These are phyloP conservation scores for Ectemnius continuus DNA, from an alignment of 2,888 invertebrate species.

Conservation along the genomic window DNA sequence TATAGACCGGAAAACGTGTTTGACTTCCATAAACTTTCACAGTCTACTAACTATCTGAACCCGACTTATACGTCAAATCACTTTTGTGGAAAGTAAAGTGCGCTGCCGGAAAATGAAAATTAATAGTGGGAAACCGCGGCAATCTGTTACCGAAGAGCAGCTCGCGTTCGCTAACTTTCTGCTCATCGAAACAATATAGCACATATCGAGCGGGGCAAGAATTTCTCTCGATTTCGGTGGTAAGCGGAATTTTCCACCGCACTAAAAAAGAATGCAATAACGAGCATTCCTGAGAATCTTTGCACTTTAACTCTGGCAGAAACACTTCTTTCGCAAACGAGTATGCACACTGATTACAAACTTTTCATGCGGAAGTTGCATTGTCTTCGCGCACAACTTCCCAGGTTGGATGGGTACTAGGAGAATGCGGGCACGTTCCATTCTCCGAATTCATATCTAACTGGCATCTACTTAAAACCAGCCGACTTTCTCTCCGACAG, in stretches of 20 bases:
- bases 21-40: too few relatives aligned
- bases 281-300: constrained; percentile 40
- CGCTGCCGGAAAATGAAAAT: background rate
- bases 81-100: too few relatives aligned
- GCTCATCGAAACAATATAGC: background rate
- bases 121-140: background rate
- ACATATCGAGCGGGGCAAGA: constrained; percentile 7
- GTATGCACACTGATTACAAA: constrained; percentile 47
- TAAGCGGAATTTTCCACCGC: constrained; percentile 3
- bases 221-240: constrained; percentile 17
- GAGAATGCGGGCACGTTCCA: constrained; percentile 17
- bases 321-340: constrained; percentile 43
- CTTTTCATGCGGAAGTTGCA: constrained; percentile 38
- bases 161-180: background rate
- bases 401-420: constrained; percentile 27
- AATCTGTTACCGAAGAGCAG: background rate
- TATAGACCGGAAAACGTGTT: too few relatives aligned
- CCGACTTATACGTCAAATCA: too few relatives aligned
- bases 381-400: constrained; percentile 29
- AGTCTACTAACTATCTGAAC: too few relatives aligned
- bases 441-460: too few relatives aligned
- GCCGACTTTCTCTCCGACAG: too few relatives aligned
- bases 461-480: too few relatives aligned
- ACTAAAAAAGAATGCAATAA: constrained; percentile 33
- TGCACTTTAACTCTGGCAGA: constrained; percentile 28